Base-by-base conservation (phyloP, 2,113 vertebrate genomes). In the Corythornis vintsioides region DNA sequence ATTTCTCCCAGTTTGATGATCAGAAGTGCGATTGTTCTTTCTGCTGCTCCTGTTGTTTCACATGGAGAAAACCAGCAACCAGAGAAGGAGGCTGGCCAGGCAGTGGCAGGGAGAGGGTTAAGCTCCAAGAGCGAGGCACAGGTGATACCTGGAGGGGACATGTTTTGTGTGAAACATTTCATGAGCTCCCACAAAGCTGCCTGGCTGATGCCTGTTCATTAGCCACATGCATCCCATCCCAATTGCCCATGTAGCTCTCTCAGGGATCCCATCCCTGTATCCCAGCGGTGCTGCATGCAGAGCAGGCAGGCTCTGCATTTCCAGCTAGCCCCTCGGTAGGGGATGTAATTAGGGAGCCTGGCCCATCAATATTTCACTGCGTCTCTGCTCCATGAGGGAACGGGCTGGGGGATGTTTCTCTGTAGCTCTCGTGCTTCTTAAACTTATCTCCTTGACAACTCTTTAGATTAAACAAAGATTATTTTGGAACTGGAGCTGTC, bases 391-490 rank as follows among this genome's bases (percentile, higher is more conserved):
- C 35, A 5, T 6, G 53, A 85, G 57, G 71, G 84, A 92, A 88
- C 2, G 5, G 80, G 84, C 89, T 89, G 78, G 64, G 64, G 85
- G 89, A 80, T 94, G 82, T 38, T 83, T 93, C 74, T 91, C 83
- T 92, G 60, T 89, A 76, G 67, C 78, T 94, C 75, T 2, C 83
- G 69, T 45, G 69, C 72, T 91, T 72, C 79, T 92, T 83, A 89
- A 96, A 96, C 84, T 88, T 93, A 80, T 79, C 82, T 95, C 91
- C 91, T 92, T 93, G 91, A 88, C 94, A 95, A 90, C 88, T 93
- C 89, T 86, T 92, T 66, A 76, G 92, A 84, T 95, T 94, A 95
- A 94, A 93, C 88, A 94, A 93, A 95, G 95, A 87, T 89, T 91
- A 89, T 96, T 96, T 95, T 89, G 72, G 78, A 91, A 70, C 43